A percentile compares a stretch with the other conserved stretches of the same genome.
phyloP scores from a whole-genome alignment of 2,113 vertebrate genomes.

The Synodontis membranacea region DNA sequence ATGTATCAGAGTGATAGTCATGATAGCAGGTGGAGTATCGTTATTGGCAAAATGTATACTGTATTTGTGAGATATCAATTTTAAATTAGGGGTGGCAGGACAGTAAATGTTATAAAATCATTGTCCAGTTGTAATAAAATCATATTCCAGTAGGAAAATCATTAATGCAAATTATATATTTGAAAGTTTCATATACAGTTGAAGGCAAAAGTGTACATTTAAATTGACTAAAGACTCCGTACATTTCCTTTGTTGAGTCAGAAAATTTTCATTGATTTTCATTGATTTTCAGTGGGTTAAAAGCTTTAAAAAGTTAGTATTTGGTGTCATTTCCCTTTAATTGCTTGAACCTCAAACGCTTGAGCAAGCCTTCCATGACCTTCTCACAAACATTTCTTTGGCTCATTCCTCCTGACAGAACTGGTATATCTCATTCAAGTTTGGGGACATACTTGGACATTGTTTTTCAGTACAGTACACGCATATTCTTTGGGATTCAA shows the following conservation, averaged over 20 bases:
- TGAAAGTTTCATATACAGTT: neutral
- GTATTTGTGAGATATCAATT: neutral
- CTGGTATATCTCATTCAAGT: too few species aligned
- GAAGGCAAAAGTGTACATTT: neutral
- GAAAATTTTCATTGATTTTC: too few species aligned
- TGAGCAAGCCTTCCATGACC: neutral
- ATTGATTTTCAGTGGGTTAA: neutral
- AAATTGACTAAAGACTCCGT: too few species aligned
- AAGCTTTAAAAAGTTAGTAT: neutral
- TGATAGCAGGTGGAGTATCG: neutral
- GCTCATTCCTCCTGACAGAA: too few species aligned
- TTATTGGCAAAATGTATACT: neutral
- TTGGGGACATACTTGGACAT: too few species aligned
- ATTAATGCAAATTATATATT: neutral
- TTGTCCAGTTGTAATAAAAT: neutral
- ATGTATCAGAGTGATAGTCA: neutral
- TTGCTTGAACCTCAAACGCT: neutral
- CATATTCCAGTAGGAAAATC: too few species aligned
- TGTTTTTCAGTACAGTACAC: too few species aligned
- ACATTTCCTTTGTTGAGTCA: too few species aligned
- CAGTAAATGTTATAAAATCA: neutral
- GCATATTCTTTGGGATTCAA: too few species aligned
- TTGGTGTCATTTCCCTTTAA: neutral
- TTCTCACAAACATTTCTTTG: too few species aligned
- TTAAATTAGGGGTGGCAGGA: neutral